phyloP scores from a whole-genome alignment of 2,888 invertebrate genomes.

The Euclidia mi region DNA sequence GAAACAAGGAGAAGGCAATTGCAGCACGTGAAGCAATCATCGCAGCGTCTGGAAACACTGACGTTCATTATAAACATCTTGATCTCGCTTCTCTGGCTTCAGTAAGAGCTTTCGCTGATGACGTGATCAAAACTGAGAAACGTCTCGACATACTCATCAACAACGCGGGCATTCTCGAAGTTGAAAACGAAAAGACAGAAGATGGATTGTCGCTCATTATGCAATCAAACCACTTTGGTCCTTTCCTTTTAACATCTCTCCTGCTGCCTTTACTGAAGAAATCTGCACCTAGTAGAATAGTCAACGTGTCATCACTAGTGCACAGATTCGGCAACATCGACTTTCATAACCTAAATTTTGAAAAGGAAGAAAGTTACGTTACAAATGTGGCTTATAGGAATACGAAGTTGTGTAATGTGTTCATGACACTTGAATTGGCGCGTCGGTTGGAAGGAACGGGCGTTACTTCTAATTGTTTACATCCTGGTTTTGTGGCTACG shows the following conservation, averaged over 20 bases:
- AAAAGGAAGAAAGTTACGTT: too few relatives aligned
- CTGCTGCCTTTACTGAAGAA: conserved; percentile 70
- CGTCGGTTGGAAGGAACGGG: conserved; percentile 78
- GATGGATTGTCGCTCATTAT: conserved; percentile 91
- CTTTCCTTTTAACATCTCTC: conserved; percentile 75
- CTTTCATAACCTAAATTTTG: conserved; percentile 93
- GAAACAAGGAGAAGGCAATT: conserved; percentile 73
- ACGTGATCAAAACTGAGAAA: conserved; percentile 82
- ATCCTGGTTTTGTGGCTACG: conserved; percentile 91
- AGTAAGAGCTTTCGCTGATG: conserved; percentile 89
- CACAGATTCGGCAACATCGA: conserved; percentile 93
- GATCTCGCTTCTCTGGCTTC: conserved; percentile 87
- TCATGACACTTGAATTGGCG: conserved; percentile 88
- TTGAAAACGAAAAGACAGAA: conserved; percentile 83
- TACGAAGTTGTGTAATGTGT: conserved; percentile 72
- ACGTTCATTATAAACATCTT: conserved; percentile 74
- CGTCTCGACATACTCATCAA: conserved; percentile 83
- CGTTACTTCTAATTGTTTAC: conserved; percentile 94
- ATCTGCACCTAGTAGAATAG: conserved; percentile 75
- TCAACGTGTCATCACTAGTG: conserved; percentile 85
- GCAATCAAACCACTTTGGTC: conserved; percentile 88
- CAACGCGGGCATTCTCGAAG: conserved; percentile 86
- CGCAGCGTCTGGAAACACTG: conserved; percentile 58
- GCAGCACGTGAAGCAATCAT: conserved; percentile 63
- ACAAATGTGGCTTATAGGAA: too few relatives aligned